Percentiles rank a stretch among this genome's conserved stretches.
Conservation (phyloP, 1,140 invertebrate species). For the Notospermus geniculatus region DNA sequence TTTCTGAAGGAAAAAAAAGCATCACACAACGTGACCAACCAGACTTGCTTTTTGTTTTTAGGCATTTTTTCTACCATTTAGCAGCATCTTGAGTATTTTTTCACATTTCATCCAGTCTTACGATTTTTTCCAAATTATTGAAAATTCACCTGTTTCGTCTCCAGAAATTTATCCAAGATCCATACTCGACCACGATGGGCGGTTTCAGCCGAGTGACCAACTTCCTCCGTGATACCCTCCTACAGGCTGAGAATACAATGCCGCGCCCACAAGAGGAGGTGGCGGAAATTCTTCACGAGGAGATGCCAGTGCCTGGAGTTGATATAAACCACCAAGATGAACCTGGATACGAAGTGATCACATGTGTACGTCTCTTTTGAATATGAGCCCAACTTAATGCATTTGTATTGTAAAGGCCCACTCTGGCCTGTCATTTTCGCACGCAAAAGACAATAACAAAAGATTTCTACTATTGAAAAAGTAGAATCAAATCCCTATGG, state of each 20-base stretch:
- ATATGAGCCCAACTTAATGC: too few relatives aligned
- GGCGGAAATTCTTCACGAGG: constrained; percentile 62
- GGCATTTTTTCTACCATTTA: background rate
- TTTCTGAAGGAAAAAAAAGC: too few relatives aligned
- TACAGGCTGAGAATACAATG: constrained; percentile 39
- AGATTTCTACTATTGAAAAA: too few relatives aligned
- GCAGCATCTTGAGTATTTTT: background rate
- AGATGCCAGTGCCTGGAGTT: constrained; percentile 54
- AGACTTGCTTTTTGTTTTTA: too few relatives aligned
- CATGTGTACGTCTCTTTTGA: constrained; percentile 28
- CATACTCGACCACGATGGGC: constrained; percentile 76
- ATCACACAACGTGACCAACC: too few relatives aligned
- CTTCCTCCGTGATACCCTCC: constrained; percentile 55
- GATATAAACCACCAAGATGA: constrained; percentile 56
- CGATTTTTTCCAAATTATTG: too few relatives aligned
- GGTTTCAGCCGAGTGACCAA: constrained; percentile 82
- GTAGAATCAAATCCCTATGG: too few relatives aligned
- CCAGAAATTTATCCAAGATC: constrained; percentile 63
- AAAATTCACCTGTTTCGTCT: constrained; percentile 55
- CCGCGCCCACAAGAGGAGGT: constrained; percentile 50
- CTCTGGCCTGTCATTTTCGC: too few relatives aligned
- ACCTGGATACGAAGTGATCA: constrained; percentile 57
- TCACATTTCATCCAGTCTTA: too few relatives aligned
- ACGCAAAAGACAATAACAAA: too few relatives aligned
- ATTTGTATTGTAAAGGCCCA: too few relatives aligned